A percentile compares a stretch with the other conserved stretches of the same genome.
Evolutionary conservation across 2,797 vertebrate species (phyloP).

Genomic region (Xenops minutus): DNA sequence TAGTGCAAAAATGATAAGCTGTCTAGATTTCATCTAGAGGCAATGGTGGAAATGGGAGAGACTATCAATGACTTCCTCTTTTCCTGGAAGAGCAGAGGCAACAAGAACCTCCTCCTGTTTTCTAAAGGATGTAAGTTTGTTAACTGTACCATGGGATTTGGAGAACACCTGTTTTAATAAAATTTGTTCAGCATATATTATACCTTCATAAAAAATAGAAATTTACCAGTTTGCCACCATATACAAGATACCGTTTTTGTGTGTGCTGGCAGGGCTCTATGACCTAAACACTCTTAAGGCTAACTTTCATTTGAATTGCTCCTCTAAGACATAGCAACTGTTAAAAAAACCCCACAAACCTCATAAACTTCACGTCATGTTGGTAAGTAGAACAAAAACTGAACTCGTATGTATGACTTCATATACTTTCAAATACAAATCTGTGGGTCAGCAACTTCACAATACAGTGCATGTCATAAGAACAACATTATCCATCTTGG

Average conservation of each 20-base stretch:
- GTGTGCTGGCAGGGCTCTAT: background rate
- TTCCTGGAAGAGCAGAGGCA: background rate
- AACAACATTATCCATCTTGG: background rate
- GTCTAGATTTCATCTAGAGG: background rate
- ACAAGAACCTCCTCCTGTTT: background rate
- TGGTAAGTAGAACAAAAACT: background rate
- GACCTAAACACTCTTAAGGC: background rate
- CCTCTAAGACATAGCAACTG: background rate
- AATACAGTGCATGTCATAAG: background rate
- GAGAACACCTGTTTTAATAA: background rate
- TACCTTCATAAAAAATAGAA: background rate
- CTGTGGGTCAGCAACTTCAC: background rate
- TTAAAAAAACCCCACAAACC: background rate
- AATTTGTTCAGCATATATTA: background rate
- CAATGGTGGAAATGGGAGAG: background rate
- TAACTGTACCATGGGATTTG: background rate
- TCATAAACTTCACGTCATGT: background rate
- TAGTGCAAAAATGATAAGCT: background rate
- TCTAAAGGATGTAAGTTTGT: background rate
- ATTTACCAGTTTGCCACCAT: background rate
- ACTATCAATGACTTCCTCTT: background rate
- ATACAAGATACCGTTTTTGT: background rate
- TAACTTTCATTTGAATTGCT: background rate
- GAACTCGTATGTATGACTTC: accelerated
- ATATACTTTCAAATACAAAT: background rate